Percentiles rank a stretch among this genome's conserved stretches.
Conservation (phyloP, 1,140 invertebrate species). For the Cecropterus lyciades region DNA sequence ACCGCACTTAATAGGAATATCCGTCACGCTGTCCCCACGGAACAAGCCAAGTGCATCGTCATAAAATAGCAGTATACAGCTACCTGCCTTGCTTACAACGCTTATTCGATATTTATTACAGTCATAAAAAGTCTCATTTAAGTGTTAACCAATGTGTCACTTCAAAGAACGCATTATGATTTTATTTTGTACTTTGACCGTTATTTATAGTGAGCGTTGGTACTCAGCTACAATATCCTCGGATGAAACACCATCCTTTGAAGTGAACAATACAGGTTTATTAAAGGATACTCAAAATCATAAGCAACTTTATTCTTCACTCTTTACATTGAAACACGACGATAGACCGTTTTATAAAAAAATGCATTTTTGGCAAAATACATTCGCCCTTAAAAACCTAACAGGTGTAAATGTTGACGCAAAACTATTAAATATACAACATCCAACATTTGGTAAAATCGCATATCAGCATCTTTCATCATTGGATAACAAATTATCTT, state of each 20-base stretch:
- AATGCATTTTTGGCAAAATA: conserved; percentile 8
- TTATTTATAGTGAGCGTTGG: conserved; percentile 13
- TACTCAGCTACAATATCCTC: conserved; percentile 5
- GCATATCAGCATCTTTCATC: neutral
- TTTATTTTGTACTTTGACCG: neutral
- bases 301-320: conserved; percentile 2
- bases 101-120: neutral
- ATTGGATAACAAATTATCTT: neutral
- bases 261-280: neutral
- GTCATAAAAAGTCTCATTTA: neutral
- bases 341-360: neutral
- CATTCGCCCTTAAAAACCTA: neutral
- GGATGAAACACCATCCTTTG: neutral
- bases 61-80: conserved; percentile 33
- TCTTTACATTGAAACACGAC: neutral
- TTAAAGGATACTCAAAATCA: neutral
- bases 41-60: conserved; percentile 42
- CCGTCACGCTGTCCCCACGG: conserved; percentile 52
- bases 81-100: conserved; percentile 7
- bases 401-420: neutral
- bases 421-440: neutral
- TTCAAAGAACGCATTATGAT: neutral
- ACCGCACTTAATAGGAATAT: conserved; percentile 22
- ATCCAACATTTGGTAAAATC: neutral
- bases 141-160: conserved; percentile 8